Base-by-base conservation (phyloP, 1,140 invertebrate genomes). In the Lanistes nyassanus region DNA sequence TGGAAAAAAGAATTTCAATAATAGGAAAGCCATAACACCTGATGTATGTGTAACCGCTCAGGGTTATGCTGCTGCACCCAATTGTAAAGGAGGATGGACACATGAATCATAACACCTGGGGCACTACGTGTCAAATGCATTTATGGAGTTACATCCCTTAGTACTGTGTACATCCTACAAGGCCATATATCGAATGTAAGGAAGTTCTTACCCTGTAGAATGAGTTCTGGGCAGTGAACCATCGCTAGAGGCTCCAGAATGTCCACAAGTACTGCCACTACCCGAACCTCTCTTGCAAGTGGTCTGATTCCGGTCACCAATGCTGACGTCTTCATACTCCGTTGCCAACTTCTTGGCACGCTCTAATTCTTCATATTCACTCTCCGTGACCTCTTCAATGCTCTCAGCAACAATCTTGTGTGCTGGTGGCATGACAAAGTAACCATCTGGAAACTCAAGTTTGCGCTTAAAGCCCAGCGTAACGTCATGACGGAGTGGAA, bases 311-410 rank as follows among this genome's bases (percentile, higher is more conserved):
- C 34, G 16, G 2, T 26, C 37, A 13, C 67, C 55, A 53, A 55
- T 53, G 29, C 42, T 47, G 7, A 75, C 29, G 55, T 80, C 79
- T 37, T 80, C 79, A 39, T 80, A 80, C 6, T 75, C 73, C n/a
- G 56, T 31, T 3, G 71, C 58, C n/a, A 74, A 21, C 37, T 76
- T 76, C 36, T 60, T 69, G 9, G 39, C 66, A 31, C 51, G 51
- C 11, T 74, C 51, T 26, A 75, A 65, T 64, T 78, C 70, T 37
- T 80, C 70, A 60, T 66, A 75, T 29, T 75, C 53, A 16, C 62
- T 21, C 23, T 39, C 39, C 7, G 51, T 37, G 9, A 80, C 73
- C 51, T 69, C 66, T 51, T 80, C 79, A 47, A 80, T 60, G 23
- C 56, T 37, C 23, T 65, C 39, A 37, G 42, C 42, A 34, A 67